These are phyloP conservation scores for Tetheella fluctuosa DNA, from an alignment of 2,888 invertebrate genomes.

Conservation along the genomic window DNA sequence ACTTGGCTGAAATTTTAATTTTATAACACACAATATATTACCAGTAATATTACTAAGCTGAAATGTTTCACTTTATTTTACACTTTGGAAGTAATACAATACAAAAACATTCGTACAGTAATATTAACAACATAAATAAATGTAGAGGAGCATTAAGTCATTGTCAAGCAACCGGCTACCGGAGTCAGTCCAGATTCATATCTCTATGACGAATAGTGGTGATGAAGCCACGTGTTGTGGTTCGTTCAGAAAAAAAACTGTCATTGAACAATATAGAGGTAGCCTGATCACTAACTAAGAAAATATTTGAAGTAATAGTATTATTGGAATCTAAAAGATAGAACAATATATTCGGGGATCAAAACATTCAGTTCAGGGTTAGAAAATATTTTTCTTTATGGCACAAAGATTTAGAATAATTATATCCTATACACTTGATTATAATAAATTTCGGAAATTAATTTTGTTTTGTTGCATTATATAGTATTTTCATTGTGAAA, in stretches of 20 bases:
- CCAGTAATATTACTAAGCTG: neutral
- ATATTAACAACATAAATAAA: constrained; percentile 47
- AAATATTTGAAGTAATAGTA: neutral
- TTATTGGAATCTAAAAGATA: neutral
- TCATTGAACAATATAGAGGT: constrained; percentile 4
- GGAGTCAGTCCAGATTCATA: constrained; percentile 33
- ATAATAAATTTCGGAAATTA: neutral
- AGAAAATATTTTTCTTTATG: neutral
- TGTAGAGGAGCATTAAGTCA: constrained; percentile 51
- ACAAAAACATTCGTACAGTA: constrained; percentile 22
- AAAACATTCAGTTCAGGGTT: no score
- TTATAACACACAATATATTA: neutral
- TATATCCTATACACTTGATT: neutral
- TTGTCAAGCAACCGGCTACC: constrained; percentile 48
- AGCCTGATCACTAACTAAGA: neutral
- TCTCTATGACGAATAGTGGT: constrained; percentile 52
- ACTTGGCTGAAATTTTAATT: neutral
- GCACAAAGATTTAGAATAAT: no score
- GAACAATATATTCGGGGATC: no score
- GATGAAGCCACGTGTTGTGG: constrained; percentile 3
- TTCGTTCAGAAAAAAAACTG: constrained; percentile 3
- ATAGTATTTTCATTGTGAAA: neutral
- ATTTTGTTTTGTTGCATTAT: neutral
- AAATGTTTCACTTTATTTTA: neutral
- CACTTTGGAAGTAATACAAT: constrained; percentile 15